These are phyloP conservation scores for Peromyscus polionotus DNA, from an alignment of 2,113 vertebrate species.

Conservation along the genomic window DNA sequence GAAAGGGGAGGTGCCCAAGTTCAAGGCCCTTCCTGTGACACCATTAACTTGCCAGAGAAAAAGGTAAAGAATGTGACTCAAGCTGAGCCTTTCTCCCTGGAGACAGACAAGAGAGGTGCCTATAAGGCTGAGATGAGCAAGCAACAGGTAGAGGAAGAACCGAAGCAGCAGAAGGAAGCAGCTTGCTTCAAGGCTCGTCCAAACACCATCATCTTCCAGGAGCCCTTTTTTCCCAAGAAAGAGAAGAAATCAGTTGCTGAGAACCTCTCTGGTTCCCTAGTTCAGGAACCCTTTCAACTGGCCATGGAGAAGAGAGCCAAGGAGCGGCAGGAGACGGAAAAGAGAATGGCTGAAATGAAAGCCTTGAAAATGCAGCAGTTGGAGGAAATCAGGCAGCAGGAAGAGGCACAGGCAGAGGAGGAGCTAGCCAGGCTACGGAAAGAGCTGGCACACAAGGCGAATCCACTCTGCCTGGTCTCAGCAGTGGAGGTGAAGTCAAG, in stretches of 20 bases:
- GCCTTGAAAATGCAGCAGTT: too few relatives aligned
- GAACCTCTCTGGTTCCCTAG: slow-evolving; percentile 90
- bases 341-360: slow-evolving; percentile 84
- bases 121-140: too few relatives aligned
- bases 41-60: too few relatives aligned
- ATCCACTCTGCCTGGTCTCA: slow-evolving; percentile 93
- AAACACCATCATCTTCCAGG: slow-evolving; percentile 91
- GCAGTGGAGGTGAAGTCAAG: slow-evolving; percentile 92
- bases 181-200: slow-evolving; percentile 94
- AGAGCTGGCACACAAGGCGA: slow-evolving; percentile 95
- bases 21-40: too few relatives aligned
- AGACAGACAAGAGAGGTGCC: too few relatives aligned
- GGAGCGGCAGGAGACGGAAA: slow-evolving; percentile 88
- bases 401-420: too few relatives aligned
- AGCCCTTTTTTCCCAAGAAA: slow-evolving; percentile 95
- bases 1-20: too few relatives aligned
- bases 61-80: too few relatives aligned
- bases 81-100: too few relatives aligned
- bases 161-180: slow-evolving; percentile 91
- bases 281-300: slow-evolving; percentile 92
- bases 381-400: too few relatives aligned
- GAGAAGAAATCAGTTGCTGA: slow-evolving; percentile 83
- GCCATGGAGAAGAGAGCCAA: slow-evolving; percentile 93
- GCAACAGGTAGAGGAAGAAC: slow-evolving; percentile 90
- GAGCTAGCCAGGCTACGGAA: slow-evolving; percentile 30